A percentile compares a stretch with the other conserved stretches of the same genome.
Evolutionary conservation across 2,797 vertebrate species (phyloP).

Genomic region (Babyrousa celebensis): DNA sequence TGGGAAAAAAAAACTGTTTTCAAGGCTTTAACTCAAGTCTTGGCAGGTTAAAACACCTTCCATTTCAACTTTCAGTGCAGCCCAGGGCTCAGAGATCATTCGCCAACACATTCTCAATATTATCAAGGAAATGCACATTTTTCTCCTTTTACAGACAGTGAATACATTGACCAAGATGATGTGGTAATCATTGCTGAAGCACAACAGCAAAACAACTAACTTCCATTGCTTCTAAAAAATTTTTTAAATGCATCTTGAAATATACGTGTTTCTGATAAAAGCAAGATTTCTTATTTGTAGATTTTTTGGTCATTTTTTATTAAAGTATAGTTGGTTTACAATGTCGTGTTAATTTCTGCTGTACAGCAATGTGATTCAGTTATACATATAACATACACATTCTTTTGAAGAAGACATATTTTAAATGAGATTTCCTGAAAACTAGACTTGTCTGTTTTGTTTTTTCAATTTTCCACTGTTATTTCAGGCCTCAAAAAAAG

Average conservation of each 20-base stretch:
- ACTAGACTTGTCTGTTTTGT: background rate
- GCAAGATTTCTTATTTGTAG: background rate
- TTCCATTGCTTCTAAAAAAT: conserved; percentile 52
- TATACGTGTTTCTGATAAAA: background rate
- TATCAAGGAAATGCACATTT: conserved; percentile 66
- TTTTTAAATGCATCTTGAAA: conserved; percentile 63
- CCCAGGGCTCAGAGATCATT: background rate
- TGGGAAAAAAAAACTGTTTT: conserved; percentile 62
- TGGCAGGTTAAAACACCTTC: conserved; percentile 65
- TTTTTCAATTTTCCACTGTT: conserved; percentile 30
- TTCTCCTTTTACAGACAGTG: conserved; percentile 51
- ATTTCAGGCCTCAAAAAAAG: conserved; percentile 38
- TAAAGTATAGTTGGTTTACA: too few species aligned
- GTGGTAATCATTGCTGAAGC: background rate
- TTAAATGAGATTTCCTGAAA: background rate
- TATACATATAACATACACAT: too few species aligned
- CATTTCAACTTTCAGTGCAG: conserved; percentile 36
- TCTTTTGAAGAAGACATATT: background rate
- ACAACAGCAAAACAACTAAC: conserved; percentile 44
- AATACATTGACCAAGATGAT: conserved; percentile 54
- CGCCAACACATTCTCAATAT: conserved; percentile 59
- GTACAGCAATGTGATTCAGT: too few species aligned
- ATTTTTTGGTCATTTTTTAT: too few species aligned
- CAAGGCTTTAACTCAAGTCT: conserved; percentile 64
- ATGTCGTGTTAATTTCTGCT: too few species aligned